Percentiles rank a stretch among this genome's conserved stretches.
Evolutionary conservation across 2,113 vertebrate genomes (phyloP).

Genomic region (Zosterops hypoxanthus): DNA sequence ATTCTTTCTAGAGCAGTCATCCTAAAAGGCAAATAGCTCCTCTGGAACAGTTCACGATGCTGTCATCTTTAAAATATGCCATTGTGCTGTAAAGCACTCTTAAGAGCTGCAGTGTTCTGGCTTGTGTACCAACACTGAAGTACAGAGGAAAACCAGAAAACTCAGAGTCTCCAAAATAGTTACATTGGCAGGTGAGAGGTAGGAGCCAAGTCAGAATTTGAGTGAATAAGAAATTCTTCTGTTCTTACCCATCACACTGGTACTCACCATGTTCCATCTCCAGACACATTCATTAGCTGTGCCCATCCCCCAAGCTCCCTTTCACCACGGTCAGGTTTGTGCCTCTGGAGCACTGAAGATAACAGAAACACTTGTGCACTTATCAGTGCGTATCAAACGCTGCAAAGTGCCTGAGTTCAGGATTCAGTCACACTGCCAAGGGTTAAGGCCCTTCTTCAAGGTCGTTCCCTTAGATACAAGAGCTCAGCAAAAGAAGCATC

Average conservation of each 20-base stretch:
- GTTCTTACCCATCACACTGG: neutral
- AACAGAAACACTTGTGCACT: neutral
- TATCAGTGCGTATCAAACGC: neutral
- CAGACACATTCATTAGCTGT: neutral
- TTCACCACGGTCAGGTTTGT: neutral
- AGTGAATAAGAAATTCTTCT: neutral
- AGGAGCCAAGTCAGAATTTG: neutral
- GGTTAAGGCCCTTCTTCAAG: neutral
- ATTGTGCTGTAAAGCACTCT: conserved; percentile 20
- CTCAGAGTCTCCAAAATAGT: neutral
- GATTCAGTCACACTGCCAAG: neutral
- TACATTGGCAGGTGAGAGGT: neutral
- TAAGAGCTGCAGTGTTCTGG: neutral
- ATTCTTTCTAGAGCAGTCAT: conserved; percentile 68
- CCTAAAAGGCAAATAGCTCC: conserved; percentile 56
- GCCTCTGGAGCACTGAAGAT: neutral
- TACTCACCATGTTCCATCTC: accelerated
- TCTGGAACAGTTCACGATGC: conserved; percentile 48
- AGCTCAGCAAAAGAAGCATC: neutral
- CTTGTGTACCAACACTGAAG: neutral
- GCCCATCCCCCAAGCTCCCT: neutral
- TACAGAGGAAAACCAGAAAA: neutral
- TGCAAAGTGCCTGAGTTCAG: neutral
- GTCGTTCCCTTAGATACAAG: neutral
- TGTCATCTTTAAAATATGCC: conserved; percentile 65